Evolutionary conservation across 2,888 invertebrate species (phyloP).

Genomic region (Ophonus ardosiacus): DNA sequence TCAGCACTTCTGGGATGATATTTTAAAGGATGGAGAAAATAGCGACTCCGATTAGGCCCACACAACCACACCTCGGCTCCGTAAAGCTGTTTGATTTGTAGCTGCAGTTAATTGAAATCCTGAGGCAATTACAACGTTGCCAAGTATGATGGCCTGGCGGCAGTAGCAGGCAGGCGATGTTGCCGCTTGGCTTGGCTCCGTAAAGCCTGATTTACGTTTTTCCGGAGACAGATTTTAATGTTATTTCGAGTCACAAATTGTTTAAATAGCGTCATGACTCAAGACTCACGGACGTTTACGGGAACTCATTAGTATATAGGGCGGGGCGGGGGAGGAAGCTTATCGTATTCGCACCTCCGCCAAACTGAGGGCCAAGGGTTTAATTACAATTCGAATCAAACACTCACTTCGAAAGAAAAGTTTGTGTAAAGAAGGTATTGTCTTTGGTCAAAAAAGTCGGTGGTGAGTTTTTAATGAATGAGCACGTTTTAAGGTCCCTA

Average conservation of each 20-base stretch:
- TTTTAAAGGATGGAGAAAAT: constrained; percentile 76
- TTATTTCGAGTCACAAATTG: constrained; percentile 78
- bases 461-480: no score
- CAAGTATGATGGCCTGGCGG: constrained; percentile 69
- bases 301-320: constrained; percentile 75
- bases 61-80: constrained; percentile 66
- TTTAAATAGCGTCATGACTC: constrained; percentile 78
- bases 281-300: constrained; percentile 76
- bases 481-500: no score
- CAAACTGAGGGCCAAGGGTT: constrained; percentile 1
- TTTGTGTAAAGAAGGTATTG: no score
- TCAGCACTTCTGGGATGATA: constrained; percentile 75
- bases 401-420: neutral
- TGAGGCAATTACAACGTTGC: constrained; percentile 75
- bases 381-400: constrained; percentile 38
- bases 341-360: constrained; percentile 43
- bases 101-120: constrained; percentile 78
- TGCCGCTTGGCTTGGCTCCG: constrained; percentile 67
- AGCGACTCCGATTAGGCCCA: constrained; percentile 57
- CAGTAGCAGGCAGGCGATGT: constrained; percentile 61
- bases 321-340: constrained; percentile 1
- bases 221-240: constrained; percentile 77
- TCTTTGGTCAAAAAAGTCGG: no score
- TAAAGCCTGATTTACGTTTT: constrained; percentile 77
- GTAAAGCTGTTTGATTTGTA: constrained; percentile 77